These are phyloP conservation scores for Sturnira hondurensis DNA, from an alignment of 2,113 vertebrate species.

Conservation along the genomic window DNA sequence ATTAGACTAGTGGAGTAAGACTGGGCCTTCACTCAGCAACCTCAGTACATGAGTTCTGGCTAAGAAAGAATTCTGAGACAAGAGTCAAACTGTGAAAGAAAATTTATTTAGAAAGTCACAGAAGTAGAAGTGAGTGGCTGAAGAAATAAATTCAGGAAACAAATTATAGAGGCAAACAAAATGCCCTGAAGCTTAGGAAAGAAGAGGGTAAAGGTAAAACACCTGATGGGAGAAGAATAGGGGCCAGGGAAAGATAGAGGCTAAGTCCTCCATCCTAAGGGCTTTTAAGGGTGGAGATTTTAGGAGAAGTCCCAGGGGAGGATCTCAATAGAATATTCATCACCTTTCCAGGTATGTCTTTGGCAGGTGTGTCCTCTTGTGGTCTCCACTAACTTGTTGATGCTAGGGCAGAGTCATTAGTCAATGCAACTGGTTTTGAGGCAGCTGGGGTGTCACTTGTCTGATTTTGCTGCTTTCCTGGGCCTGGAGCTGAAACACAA, in stretches of 20 bases:
- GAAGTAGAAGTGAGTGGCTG: too few relatives aligned
- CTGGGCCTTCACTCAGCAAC: neutral
- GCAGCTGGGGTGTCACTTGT: too few relatives aligned
- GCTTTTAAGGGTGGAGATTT: too few relatives aligned
- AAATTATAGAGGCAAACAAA: neutral
- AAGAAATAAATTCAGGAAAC: neutral
- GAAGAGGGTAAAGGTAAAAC: neutral
- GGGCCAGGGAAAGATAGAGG: too few relatives aligned
- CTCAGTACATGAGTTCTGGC: neutral
- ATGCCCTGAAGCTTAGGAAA: neutral
- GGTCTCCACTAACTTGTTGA: neutral
- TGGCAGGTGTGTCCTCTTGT: neutral
- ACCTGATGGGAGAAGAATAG: neutral
- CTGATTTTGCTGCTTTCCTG: too few relatives aligned
- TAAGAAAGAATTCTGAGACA: neutral
- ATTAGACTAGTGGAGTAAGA: neutral
- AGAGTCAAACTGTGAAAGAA: too few relatives aligned
- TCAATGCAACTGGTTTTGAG: too few relatives aligned
- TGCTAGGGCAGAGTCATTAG: too few relatives aligned
- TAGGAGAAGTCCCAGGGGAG: neutral
- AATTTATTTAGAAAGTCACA: too few relatives aligned
- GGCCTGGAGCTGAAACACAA: neutral
- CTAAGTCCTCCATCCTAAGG: too few relatives aligned
- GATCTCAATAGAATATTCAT: neutral
- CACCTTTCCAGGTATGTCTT: neutral